Evolutionary conservation across 2,113 vertebrate species (phyloP), one percentile per base, ranked within the genome.

Genomic region (Zeus faber): DNA sequence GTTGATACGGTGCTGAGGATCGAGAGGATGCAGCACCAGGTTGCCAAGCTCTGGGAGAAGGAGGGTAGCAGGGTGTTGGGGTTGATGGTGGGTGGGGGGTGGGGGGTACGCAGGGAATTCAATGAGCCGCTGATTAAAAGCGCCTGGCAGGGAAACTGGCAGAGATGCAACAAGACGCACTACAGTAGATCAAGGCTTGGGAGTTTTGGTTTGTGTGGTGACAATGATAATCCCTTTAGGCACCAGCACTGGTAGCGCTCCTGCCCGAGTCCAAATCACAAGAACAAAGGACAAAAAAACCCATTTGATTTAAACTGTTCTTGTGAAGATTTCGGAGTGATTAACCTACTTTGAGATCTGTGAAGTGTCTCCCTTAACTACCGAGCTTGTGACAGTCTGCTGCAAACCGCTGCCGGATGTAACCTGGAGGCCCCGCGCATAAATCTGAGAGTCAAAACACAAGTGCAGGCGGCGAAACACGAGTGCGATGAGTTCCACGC

Each of bases 61-160:
- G n/a, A n/a, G n/a, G n/a, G n/a, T n/a, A n/a, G n/a, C 69, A 72
- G 69, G 71, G 61, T 46, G 55, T 2, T n/a, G n/a, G n/a, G 14
- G 20, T 1, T 6, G 21, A 1, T 21, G 21, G 33, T 71, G 65
- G 71, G 68, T 63, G 68, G 65, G 31, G 57, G 67, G 63, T 40
- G 55, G 60, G 55, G 49, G 62, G 58, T 65, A 53, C 70, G 60
- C 22, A 39, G 72, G 67, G 74, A 75, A 69, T 79, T 63, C 65
- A 77, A 64, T 72, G 72, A 60, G 74, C 80, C 72, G 72, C 79
- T 83, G 83, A 85, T 83, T 83, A 83, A 76, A 80, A 9, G 78
- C 68, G 70, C 54, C 77, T 66, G 60, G 68, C 72, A 60, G 58
- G 58, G 73, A 70, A 63, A 65, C 49, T 73, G 67, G 72, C 72